Base-by-base conservation (phyloP, 1,140 invertebrate species). In the Trachelipus rathkii region DNA sequence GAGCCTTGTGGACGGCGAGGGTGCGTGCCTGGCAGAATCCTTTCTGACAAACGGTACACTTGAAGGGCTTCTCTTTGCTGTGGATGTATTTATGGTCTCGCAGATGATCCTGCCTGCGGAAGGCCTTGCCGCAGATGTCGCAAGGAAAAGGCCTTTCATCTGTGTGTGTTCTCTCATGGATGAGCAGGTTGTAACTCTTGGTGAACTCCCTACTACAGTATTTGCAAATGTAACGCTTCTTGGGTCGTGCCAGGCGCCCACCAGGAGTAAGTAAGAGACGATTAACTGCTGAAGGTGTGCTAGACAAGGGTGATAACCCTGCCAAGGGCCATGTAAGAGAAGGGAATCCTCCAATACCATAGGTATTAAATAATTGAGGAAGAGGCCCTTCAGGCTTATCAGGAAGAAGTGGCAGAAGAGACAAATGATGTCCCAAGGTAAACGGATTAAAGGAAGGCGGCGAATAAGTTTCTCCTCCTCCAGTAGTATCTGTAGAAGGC, bases 61-160 rank as follows among this genome's bases (percentile, higher is more conserved):
- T 97, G 87, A 97, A 98, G 3, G 96, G 96, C 84, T 98, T 98
- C 84, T 97, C 95, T 86, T 97, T 97, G 60, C 93, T 95, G 86
- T 98, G 96, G 76, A 97, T 98, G 85, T 96, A 97, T 87, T 75
- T 75, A 45, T 78, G 77, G 53, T 78, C 77, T 1, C 77, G 75
- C 15, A 78, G 74, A 50, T 78, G 77, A 24, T 78, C 77, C 69
- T 78, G 77, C 9, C 77, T 21, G 10, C 77, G 43, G 50, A 78
- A 78, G 83, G 94, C 93, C 88, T 98, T 99, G 84, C 95, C 93
- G 85, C 97, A 99, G 79, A 98, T 94, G 85, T 99, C 96, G 87
- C 97, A 99, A n/a, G 95, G 94, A 83, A 96, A 99, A 0, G 97
- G 97, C 73, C 97, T 86, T 85, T 99, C 97, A 85, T 99, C 95